These are phyloP conservation scores for Trilocha varians DNA, from an alignment of 2,888 invertebrate species.

Conservation along the genomic window DNA sequence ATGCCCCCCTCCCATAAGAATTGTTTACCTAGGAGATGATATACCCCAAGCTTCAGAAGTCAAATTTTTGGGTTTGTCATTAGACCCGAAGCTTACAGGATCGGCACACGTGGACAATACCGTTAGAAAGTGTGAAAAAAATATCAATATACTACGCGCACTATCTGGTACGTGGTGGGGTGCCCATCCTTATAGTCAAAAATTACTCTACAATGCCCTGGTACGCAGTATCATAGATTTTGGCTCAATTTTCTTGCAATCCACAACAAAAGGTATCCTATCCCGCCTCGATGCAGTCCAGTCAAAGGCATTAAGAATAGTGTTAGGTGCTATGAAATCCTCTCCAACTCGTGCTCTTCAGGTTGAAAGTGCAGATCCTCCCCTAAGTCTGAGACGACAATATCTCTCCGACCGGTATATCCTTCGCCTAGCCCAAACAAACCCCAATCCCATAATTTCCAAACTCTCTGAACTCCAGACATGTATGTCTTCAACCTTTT, in stretches of 20 bases:
- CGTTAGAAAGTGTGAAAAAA: no score
- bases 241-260: conserved; percentile 14
- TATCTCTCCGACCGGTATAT: not conserved
- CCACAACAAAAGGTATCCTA: conserved; percentile 9
- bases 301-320: conserved; percentile 14
- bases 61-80: conserved; percentile 10
- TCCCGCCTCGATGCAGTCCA: conserved; percentile 12
- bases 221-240: conserved; percentile 18
- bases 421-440: no score
- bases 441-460: no score
- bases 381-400: conserved; percentile 4
- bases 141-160: no score
- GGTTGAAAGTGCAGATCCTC: conserved; percentile 7
- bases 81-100: no score
- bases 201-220: conserved; percentile 14
- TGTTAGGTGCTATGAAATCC: conserved; percentile 18
- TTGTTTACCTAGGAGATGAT: no score
- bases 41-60: no score
- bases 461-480: no score
- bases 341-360: conserved; percentile 17
- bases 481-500: no score
- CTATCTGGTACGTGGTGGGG: conserved; percentile 18
- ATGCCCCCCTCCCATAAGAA: no score
- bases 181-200: conserved; percentile 12
- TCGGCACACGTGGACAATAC: no score